Evolutionary conservation across 2,888 invertebrate genomes (phyloP), one percentile per base, ranked within the genome.

Genomic region (Chrysolina americana): DNA sequence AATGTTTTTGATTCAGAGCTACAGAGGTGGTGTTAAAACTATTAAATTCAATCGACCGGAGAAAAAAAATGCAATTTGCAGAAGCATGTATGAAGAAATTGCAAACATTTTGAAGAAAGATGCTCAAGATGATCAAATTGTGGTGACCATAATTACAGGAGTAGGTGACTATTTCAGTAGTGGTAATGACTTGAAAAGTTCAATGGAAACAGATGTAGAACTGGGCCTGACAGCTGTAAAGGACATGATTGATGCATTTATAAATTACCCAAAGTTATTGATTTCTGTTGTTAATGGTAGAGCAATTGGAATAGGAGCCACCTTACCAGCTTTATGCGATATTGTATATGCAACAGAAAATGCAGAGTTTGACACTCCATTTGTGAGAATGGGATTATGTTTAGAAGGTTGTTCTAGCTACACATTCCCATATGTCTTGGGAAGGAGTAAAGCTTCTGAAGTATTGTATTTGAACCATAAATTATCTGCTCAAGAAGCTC

Each of bases 201-300:
- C 80, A 4, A 66, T 80, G 75, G 59, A 70, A 15, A 41, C 21
- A 19, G 50, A 65, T 11, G 41, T 23, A 4, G 75, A 71, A 59
- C 44, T 48, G 4, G 41, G 56, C 9, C 59, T 80, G 5, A 70
- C 77, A 21, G 36, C 47, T 2, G 78, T 83, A 15, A 76, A 81
- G 69, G 74, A 91, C 6, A 94, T 94, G 88, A 90, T 97, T 2
- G 89, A 91, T 74, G 90, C 95, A 0, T 93, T 97, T 80, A 95
- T 98, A 78, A 92, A 93, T 79, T 97, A 96, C 87, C 95, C 96
- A 0, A 99, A 99, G 88, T 89, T 97, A 47, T 86, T 99, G 59
- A 90, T 98, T 77, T 95, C 94, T 15, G 89, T 98, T 73, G 93
- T 98, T 0, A 98, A 99, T 90, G 99, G 99, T 1, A 98, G 98